Evolutionary conservation across 2,797 vertebrate species (phyloP).

Genomic region (Oreochromis grahami): DNA sequence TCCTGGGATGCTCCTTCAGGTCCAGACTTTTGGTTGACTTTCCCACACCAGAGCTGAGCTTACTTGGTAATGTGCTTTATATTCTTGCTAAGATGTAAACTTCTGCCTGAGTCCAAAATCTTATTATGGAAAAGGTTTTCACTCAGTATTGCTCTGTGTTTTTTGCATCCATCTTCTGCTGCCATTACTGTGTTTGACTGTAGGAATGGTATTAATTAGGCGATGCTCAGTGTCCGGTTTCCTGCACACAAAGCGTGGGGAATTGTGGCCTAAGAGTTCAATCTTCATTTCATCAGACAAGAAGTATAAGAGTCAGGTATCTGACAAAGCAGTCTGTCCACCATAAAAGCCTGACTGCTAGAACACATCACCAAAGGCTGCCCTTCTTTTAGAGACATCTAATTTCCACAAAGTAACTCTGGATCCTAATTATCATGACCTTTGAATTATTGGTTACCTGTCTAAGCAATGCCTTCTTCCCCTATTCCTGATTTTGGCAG

Average conservation of each 20-base stretch:
- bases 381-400: background rate
- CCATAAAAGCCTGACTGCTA: background rate
- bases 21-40: background rate
- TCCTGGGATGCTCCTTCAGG: background rate
- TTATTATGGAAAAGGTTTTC: background rate
- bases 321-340: background rate
- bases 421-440: background rate
- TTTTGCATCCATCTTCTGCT: background rate
- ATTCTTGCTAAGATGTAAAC: background rate
- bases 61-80: background rate
- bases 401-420: background rate
- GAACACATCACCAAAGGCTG: background rate
- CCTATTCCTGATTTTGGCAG: background rate
- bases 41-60: background rate
- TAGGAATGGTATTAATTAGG: background rate
- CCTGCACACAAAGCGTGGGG: background rate
- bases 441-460: background rate
- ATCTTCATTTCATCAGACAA: background rate
- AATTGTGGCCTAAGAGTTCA: background rate
- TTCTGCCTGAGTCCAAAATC: too few species aligned
- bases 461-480: rapidly evolving
- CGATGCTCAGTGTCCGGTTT: background rate
- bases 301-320: background rate
- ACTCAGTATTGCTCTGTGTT: background rate
- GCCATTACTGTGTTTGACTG: background rate